These are phyloP conservation scores for Echinops telfairi DNA, from an alignment of 2,113 vertebrate genomes.

Conservation along the genomic window DNA sequence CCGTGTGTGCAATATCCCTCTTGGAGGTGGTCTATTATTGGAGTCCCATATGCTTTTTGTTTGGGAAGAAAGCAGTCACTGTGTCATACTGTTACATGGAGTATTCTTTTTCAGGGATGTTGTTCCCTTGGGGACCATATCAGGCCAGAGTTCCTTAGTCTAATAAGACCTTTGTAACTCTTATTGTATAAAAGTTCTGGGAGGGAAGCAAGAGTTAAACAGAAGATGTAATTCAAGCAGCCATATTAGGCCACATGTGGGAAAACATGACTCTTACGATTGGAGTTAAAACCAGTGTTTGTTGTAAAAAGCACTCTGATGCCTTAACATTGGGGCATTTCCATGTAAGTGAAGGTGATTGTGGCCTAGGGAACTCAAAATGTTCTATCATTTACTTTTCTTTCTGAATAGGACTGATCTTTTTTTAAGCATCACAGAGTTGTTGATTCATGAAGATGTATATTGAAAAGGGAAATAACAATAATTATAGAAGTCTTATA, in stretches of 20 bases:
- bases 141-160: constrained; percentile 96
- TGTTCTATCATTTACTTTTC: constrained; percentile 4
- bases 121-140: constrained; percentile 97
- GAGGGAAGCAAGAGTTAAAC: constrained; percentile 90
- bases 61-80: constrained; percentile 97
- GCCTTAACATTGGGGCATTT: constrained; percentile 69
- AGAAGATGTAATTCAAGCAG: constrained; percentile 91
- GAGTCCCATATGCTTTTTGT: constrained; percentile 95
- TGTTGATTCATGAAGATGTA: constrained; percentile 8
- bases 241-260: constrained; percentile 94
- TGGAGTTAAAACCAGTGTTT: constrained; percentile 86
- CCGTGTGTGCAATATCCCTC: constrained; percentile 92
- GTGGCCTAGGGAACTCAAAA: constrained; percentile 15
- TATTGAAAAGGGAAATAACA: constrained; percentile 9
- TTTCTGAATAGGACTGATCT: constrained; percentile 42
- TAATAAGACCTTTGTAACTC: constrained; percentile 93
- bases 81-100: constrained; percentile 97
- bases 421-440: background rate
- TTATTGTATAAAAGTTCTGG: constrained; percentile 93
- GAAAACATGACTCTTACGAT: constrained; percentile 90
- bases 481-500: background rate
- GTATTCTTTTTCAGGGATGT: constrained; percentile 99
- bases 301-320: constrained; percentile 76
- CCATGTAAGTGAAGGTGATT: constrained; percentile 39
- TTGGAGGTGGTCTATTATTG: constrained; percentile 93